Conservation (phyloP, 2,797 vertebrate species). For the Microctenopoma lineatum region DNA sequence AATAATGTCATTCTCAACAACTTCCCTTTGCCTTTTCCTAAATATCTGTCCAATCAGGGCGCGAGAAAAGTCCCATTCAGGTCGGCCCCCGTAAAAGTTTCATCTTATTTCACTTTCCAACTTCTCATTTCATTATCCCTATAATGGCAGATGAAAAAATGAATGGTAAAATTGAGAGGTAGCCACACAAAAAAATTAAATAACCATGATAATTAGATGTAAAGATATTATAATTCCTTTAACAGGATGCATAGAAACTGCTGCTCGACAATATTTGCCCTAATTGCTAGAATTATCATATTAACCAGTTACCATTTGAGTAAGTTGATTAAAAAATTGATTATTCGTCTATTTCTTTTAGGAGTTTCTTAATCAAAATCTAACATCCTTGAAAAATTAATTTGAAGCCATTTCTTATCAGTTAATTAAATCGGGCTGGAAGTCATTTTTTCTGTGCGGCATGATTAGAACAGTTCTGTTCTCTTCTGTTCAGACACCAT, state of each 20-base stretch:
- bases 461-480: slow-evolving; percentile 91
- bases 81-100: slow-evolving; percentile 73
- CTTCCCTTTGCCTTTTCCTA: slow-evolving; percentile 50
- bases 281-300: slow-evolving; percentile 91
- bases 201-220: slow-evolving; percentile 87
- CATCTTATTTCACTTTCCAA: slow-evolving; percentile 79
- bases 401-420: slow-evolving; percentile 99
- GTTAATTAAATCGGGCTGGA: slow-evolving; percentile 99
- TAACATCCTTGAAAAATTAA: slow-evolving; percentile 99
- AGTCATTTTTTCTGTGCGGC: slow-evolving; percentile 89
- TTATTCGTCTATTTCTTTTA: slow-evolving; percentile 92
- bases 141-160: slow-evolving; percentile 71
- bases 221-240: slow-evolving; percentile 89
- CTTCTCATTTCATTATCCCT: slow-evolving; percentile 80
- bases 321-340: slow-evolving; percentile 91
- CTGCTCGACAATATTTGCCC: slow-evolving; percentile 87
- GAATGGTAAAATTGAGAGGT: slow-evolving; percentile 86
- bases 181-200: slow-evolving; percentile 85
- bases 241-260: slow-evolving; percentile 86
- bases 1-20: slow-evolving; percentile 66
- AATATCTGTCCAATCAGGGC: slow-evolving; percentile 69
- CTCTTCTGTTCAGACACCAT: slow-evolving; percentile 86
- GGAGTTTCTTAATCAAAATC: slow-evolving; percentile 99
- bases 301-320: slow-evolving; percentile 90
- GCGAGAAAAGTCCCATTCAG: slow-evolving; percentile 75